Evolutionary conservation across 1,140 invertebrate genomes (phyloP).

Genomic region (Pteromalus puparum): DNA sequence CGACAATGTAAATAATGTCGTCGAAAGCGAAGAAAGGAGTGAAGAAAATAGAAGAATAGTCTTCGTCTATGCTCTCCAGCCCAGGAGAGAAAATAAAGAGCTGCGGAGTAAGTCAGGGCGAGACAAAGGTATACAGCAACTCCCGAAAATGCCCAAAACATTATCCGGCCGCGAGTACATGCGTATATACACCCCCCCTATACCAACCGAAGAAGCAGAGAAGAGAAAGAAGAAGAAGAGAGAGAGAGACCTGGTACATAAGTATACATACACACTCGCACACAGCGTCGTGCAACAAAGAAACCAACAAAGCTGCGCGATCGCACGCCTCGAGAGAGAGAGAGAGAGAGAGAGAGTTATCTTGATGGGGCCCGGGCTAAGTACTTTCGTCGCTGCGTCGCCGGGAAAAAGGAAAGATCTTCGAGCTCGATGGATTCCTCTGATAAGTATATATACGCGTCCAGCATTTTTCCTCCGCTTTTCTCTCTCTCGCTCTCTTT

Average conservation of each 20-base stretch:
- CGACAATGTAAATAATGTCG: not conserved
- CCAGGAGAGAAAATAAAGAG: not conserved
- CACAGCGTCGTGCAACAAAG: conserved; percentile 30
- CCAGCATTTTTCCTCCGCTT: conserved; percentile 18
- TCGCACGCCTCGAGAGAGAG: not conserved
- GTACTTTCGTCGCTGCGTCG: conserved; percentile 22
- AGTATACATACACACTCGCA: not conserved
- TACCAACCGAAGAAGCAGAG: not conserved
- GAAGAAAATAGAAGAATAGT: not conserved
- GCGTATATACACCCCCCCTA: no score
- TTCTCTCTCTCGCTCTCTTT: no score
- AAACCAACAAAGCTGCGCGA: conserved; percentile 40
- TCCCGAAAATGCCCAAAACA: not conserved
- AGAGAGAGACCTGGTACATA: not conserved
- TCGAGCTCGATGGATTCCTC: conserved; percentile 1
- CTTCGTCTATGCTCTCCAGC: no score
- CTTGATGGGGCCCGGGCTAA: conserved; percentile 45
- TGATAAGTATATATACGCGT: not conserved
- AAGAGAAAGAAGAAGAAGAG: not conserved
- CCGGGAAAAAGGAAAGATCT: conserved; percentile 30
- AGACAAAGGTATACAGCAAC: conserved; percentile 16
- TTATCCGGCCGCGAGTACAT: not conserved
- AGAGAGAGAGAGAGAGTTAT: conserved; percentile 18
- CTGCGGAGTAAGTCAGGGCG: not conserved
- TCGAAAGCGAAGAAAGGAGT: not conserved